Evolutionary conservation across 1,140 invertebrate species (phyloP), one percentile per base, ranked within the genome.

Genomic region (Idris sp.): DNA sequence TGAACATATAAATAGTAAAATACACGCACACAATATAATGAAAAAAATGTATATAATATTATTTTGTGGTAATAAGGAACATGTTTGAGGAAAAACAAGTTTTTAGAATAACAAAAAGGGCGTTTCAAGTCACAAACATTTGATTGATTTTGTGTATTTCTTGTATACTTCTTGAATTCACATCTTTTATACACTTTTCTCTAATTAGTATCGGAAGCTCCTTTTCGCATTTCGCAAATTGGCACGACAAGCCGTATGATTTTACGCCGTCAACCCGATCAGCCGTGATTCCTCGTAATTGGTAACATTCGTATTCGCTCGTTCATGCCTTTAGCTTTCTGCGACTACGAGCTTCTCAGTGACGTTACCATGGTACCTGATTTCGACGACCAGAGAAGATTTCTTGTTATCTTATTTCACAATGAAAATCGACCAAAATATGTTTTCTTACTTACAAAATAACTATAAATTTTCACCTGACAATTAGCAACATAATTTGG

Each of bases 271-370:
- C 74, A 76, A 81, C 67, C 72, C 80, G 76, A 81, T 78, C 79
- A 77, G 62, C 69, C 79, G 80, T 79, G 75, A 78, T 80, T 78
- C 72, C 75, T 80, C 75, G 79, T 81, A 81, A 80, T 82, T 82
- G 81, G 77, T 79, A 81, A 81, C 77, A 73, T 78, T 79, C 75
- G 59, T 74, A 65, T 71, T 64, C 53, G 56, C 68, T 73, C 68
- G 71, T 72, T 65, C 41, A 53, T 59, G 41, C 48, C 44, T 56
- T 69, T 6, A 69, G 56, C 43, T 73, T 65, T 74, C 58, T 71
- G 38, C 65, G 49, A 65, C 44, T 76, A 35, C 46, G 25, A 31
- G 35, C 53, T 18, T 62, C 74, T 62, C 65, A 53, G 41, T 49
- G 64, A 72, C 71, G 80, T 81, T 81, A 74, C 80, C 79, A 81